Evolutionary conservation across 1,140 invertebrate genomes (phyloP), one percentile per base, ranked within the genome.

Genomic region (Stratiolaelaps scimitus): DNA sequence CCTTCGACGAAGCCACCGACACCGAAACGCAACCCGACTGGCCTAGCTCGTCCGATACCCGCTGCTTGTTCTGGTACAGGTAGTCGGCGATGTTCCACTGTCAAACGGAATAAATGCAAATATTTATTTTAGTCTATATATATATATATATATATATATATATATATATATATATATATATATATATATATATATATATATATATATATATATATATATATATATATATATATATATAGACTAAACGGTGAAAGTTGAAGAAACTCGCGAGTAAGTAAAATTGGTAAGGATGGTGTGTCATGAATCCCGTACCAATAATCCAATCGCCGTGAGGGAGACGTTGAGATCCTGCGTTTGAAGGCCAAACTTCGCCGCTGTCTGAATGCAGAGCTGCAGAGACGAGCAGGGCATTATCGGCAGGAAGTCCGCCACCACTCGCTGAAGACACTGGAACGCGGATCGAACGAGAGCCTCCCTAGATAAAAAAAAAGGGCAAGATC

Each of bases 71-170:
- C 81, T 95, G 90, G 78, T 88, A 92, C 71, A 96, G 87, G 74
- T 92, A 93, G 77, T 96, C 92, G 1, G 91, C 92, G 72, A 96
- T 92, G 74, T 96, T 96, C 92, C 92, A 97, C 91, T 92, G 76
- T 67, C 23, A 20, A 60, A 64, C 69, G 40, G 74, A 69, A 68
- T 70, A 70, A 67, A 67, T 23, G n/a, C 67, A 66, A 48, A 1
- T 64, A 19, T n/a, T n/a, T n/a, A n/a, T n/a, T n/a, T n/a, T n/a
- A n/a, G n/a, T n/a, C n/a, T n/a, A n/a, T n/a, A n/a, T n/a, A n/a
- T n/a, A n/a, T n/a, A n/a, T n/a, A n/a, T n/a, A n/a, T n/a, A n/a
- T n/a, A n/a, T n/a, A n/a, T n/a, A n/a, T n/a, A n/a, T n/a, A n/a
- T n/a, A n/a, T n/a, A n/a, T n/a, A n/a, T n/a, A n/a, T n/a, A n/a